Percentiles rank a stretch among this genome's conserved stretches.
Conservation (phyloP, 2,113 vertebrate species). For the Calypte anna region DNA sequence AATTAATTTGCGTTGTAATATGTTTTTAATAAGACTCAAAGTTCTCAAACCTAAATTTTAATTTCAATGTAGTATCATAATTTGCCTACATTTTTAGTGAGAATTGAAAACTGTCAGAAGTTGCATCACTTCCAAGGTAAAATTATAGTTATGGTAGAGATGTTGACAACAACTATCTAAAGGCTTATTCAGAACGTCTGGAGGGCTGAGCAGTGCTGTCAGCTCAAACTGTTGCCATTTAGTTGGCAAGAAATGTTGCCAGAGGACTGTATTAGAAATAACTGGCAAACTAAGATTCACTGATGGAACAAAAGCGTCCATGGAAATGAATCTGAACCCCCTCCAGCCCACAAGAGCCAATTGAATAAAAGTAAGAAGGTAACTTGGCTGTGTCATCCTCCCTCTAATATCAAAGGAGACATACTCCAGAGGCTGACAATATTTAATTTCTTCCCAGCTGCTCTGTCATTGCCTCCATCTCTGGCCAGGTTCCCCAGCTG, state of each 20-base stretch:
- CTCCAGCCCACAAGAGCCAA: neutral
- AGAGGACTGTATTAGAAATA: neutral
- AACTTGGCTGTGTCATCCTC: neutral
- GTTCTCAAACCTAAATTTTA: neutral
- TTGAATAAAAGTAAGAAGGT: neutral
- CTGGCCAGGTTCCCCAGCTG: too few species aligned
- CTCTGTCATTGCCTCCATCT: too few species aligned
- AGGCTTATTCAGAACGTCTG: neutral
- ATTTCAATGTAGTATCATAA: neutral
- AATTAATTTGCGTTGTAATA: neutral
- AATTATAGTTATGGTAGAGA: neutral
- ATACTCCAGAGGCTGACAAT: too few species aligned
- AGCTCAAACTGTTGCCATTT: neutral
- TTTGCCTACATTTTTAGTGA: neutral
- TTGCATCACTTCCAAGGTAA: neutral
- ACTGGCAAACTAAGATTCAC: neutral
- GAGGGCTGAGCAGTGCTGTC: neutral
- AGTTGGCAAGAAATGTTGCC: neutral
- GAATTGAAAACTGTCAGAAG: neutral
- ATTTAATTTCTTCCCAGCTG: too few species aligned
- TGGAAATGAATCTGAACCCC: neutral
- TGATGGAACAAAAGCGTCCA: neutral
- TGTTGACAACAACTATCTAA: neutral
- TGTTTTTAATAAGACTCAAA: neutral
- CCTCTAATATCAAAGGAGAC: neutral